A percentile compares a stretch with the other conserved stretches of the same genome.
These are phyloP conservation scores for Spea hammondii DNA, from an alignment of 2,797 vertebrate genomes.

Conservation along the genomic window DNA sequence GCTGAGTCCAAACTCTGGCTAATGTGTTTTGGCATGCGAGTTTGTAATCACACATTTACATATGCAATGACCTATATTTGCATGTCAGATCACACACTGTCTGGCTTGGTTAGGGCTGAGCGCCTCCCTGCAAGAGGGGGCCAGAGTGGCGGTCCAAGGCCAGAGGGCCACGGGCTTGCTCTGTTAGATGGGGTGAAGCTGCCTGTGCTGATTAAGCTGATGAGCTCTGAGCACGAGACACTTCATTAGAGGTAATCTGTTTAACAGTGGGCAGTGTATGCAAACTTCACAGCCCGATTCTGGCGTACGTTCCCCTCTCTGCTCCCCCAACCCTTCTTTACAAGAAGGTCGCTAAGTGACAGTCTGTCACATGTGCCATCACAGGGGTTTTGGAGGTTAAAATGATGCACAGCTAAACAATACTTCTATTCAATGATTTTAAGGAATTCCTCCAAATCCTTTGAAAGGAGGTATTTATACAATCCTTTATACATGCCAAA, in stretches of 20 bases:
- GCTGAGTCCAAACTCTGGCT: conserved; percentile 96
- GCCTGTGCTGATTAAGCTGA: conserved; percentile 97
- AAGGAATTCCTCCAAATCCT: not conserved
- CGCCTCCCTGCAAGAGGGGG: conserved; percentile 86
- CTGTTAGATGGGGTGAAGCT: conserved; percentile 94
- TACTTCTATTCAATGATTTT: not conserved
- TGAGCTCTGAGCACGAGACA: conserved; percentile 93
- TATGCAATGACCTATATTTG: conserved; percentile 99
- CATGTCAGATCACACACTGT: conserved; percentile 99
- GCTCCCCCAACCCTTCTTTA: conserved; percentile 64
- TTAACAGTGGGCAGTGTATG: conserved; percentile 99
- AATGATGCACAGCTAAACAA: not conserved
- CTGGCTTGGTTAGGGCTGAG: conserved; percentile 91
- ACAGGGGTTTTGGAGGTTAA: conserved; percentile 71
- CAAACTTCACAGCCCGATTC: conserved; percentile 99
- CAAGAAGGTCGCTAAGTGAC: conserved; percentile 85
- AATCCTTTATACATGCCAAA: no score
- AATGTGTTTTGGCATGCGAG: conserved; percentile 98
- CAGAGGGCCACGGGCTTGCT: conserved; percentile 83
- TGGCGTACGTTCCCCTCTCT: conserved; percentile 83
- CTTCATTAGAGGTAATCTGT: conserved; percentile 99
- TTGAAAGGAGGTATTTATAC: no score
- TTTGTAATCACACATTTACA: conserved; percentile 99
- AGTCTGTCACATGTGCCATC: conserved; percentile 89
- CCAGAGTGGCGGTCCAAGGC: conserved; percentile 86